These are phyloP conservation scores for Ctenodactylus gundi DNA, from an alignment of 2,113 vertebrate genomes.

Conservation along the genomic window DNA sequence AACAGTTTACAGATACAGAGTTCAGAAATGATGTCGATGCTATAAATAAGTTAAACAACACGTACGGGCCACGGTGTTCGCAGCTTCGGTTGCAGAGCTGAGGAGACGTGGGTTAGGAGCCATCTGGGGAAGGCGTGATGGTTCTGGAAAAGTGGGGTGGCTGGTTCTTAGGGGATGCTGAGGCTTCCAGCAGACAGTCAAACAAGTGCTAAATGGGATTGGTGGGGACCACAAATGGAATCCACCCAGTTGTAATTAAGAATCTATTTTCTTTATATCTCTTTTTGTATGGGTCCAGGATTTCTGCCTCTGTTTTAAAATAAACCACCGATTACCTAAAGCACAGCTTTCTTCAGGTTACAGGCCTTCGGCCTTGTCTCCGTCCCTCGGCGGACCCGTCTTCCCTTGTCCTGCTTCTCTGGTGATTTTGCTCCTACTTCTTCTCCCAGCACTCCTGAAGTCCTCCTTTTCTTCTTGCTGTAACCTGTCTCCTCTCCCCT, in stretches of 20 bases:
- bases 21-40: neutral
- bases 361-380: rapidly evolving
- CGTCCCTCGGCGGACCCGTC: slow-evolving; percentile 30
- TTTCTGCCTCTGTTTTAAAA: neutral
- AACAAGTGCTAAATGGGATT: neutral
- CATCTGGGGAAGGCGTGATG: neutral
- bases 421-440: neutral
- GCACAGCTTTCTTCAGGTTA: neutral
- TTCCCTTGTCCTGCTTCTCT: neutral
- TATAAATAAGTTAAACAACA: neutral
- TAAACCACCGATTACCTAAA: neutral
- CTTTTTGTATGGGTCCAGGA: neutral
- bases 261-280: neutral
- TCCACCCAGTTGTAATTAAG: too few species aligned
- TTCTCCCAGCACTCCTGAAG: neutral
- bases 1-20: neutral
- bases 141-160: neutral
- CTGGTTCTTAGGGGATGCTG: neutral
- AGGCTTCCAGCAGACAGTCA: neutral
- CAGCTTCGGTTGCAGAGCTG: neutral
- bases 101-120: neutral
- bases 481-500: neutral
- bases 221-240: too few species aligned
- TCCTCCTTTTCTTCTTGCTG: neutral
- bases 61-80: neutral